Evolutionary conservation across 2,797 vertebrate species (phyloP).

Genomic region (Odontamblyopus lacepedii): DNA sequence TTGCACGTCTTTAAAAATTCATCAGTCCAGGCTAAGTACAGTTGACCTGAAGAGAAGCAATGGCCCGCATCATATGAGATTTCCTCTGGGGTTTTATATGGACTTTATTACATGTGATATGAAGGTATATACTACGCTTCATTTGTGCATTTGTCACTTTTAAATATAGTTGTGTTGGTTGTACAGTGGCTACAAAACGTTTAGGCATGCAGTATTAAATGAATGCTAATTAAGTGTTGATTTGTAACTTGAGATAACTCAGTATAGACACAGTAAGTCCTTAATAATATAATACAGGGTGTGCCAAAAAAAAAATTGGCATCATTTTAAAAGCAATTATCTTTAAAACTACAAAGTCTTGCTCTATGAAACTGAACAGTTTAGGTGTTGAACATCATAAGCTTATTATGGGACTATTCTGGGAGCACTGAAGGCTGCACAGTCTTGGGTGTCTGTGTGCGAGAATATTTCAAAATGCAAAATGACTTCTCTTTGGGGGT

Average conservation of each 20-base stretch:
- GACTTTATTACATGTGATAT: slow-evolving; percentile 1
- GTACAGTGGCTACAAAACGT: not conserved
- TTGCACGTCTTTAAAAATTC: slow-evolving; percentile 30
- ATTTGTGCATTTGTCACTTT: not conserved
- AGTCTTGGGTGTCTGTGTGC: too few species aligned
- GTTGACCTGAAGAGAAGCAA: slow-evolving; percentile 18
- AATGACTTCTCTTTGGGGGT: too few species aligned
- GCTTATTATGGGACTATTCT: too few species aligned
- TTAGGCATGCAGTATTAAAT: not conserved
- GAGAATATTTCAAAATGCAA: too few species aligned
- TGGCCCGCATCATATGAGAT: not conserved
- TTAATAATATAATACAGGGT: too few species aligned
- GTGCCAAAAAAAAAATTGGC: too few species aligned
- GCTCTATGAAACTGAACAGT: too few species aligned
- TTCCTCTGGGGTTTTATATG: not conserved
- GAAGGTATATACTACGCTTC: not conserved
- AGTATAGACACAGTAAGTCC: too few species aligned
- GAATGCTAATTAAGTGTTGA: not conserved
- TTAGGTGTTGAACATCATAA: too few species aligned
- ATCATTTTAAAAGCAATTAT: too few species aligned
- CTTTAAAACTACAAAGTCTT: too few species aligned
- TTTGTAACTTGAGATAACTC: not conserved
- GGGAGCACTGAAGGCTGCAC: too few species aligned
- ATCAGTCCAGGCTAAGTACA: slow-evolving; percentile 11
- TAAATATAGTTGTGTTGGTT: not conserved